phyloP scores from a whole-genome alignment of 2,888 invertebrate species.

The Cataglyphis altisquamis region DNA sequence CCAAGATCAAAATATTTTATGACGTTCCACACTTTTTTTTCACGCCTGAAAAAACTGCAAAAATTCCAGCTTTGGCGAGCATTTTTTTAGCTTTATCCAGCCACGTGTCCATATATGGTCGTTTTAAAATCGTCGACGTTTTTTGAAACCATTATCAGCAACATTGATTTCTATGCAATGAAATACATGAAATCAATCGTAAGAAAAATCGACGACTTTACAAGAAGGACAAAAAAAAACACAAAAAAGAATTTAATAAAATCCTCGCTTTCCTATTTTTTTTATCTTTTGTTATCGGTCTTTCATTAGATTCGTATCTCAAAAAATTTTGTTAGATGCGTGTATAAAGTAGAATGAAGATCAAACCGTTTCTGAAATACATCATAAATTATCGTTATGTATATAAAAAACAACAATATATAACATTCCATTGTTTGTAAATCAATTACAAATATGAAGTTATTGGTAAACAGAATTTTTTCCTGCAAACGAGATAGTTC shows the following conservation, averaged over 20 bases:
- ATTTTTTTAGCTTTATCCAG: constrained; percentile 44
- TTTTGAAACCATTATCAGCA: constrained; percentile 29
- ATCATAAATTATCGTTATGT: neutral
- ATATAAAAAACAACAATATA: neutral
- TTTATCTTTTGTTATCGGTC: neutral
- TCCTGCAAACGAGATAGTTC: neutral
- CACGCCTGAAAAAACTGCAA: constrained; percentile 33
- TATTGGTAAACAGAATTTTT: neutral
- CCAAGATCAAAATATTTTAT: constrained; percentile 42
- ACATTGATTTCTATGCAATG: constrained; percentile 29
- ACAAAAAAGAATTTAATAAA: neutral
- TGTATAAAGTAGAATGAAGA: neutral
- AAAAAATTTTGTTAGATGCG: neutral
- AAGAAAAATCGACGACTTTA: constrained; percentile 35
- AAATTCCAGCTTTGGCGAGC: constrained; percentile 38
- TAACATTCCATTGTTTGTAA: neutral
- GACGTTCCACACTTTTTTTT: constrained; percentile 28
- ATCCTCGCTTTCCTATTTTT: neutral
- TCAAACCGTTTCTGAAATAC: neutral
- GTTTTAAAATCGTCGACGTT: constrained; percentile 17
- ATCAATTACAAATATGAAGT: neutral
- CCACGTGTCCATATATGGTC: neutral
- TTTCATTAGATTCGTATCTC: neutral
- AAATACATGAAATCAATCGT: constrained; percentile 29
- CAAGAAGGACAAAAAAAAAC: neutral